Evolutionary conservation across 2,113 vertebrate species (phyloP), one percentile per base, ranked within the genome.

Genomic region (Centropus unirufus): DNA sequence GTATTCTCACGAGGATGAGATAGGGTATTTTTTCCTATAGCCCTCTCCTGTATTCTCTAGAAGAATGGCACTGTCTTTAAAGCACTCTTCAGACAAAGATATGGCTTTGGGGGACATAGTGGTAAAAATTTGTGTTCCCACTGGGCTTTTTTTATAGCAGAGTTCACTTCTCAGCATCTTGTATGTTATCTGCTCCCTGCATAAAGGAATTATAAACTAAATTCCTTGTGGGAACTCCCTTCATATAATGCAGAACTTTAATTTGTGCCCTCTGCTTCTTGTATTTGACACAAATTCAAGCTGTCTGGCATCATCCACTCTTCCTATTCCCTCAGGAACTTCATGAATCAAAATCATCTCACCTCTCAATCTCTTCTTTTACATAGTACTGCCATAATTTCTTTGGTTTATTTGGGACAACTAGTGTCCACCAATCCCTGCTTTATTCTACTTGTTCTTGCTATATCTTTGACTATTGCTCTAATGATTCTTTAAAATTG

Each of bases 1-100:
- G 74, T 77, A 95, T 94, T 90, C 95, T 92, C 88, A 72, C 0
- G 77, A 90, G 94, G 42, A 73, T 86, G 66, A 75, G 64, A 54
- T 27, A 46, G 44, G 92, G 88, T 97, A 86, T 96, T 93, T 93
- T 96, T 83, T 84, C 88, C 93, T 94, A 97, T 26, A 89, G 68
- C 30, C 57, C 66, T 89, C 90, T 97, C 73, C 70, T 83, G 83
- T 63, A 72, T 74, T 86, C 57, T 77, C 61, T 42, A 47, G 55
- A 95, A 95, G 85, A 95, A 94, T 57, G 20, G 47, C 54, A 46
- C 80, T 70, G 40, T 62, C 89, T 95, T 95, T 87, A 95, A 91
- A 94, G 83, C 44, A 67, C 27, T 85, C 89, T 79, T 85, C 62
- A 86, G 92, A 76, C 75, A 90, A 79, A 90, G 66, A 73, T 55